These are phyloP conservation scores for Cassiopea xamachana DNA, from an alignment of 30 jellyfish, hydroid and myxozoan species.

Conservation along the genomic window DNA sequence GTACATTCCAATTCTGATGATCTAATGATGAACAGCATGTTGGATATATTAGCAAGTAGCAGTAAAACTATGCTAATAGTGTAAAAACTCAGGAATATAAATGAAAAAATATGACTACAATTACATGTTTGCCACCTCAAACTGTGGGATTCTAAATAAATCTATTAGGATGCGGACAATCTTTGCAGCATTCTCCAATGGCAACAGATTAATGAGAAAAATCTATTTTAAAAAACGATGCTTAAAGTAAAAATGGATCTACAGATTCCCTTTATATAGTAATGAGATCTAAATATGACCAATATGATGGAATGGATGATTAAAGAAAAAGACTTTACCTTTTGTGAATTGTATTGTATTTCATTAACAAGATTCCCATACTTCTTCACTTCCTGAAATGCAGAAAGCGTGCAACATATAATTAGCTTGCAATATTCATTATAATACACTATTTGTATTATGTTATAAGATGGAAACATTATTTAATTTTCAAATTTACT, in stretches of 20 bases:
- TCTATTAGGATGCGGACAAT: too few species aligned
- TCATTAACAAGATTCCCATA: conserved; percentile 84
- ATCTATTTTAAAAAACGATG: too few species aligned
- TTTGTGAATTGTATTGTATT: conserved; percentile 77
- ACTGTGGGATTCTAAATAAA: too few species aligned
- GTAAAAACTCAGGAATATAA: neutral
- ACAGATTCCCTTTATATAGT: too few species aligned
- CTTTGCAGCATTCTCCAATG: too few species aligned
- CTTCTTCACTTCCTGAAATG: conserved; percentile 75
- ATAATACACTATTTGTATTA: neutral
- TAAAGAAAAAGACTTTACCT: conserved; percentile 44
- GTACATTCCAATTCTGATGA: conserved; percentile 84
- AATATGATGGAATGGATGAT: neutral
- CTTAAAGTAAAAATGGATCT: too few species aligned
- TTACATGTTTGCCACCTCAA: too few species aligned
- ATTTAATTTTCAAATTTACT: too few species aligned
- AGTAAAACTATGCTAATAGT: neutral
- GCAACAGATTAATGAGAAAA: too few species aligned
- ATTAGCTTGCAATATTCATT: neutral
- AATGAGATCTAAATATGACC: neutral
- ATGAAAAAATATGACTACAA: neutral
- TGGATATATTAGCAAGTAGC: neutral
- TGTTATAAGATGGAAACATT: too few species aligned
- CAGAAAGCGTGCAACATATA: neutral
- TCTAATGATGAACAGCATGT: conserved; percentile 29